phyloP scores from a whole-genome alignment of 2,113 vertebrate species.

The Acanthisitta chloris region DNA sequence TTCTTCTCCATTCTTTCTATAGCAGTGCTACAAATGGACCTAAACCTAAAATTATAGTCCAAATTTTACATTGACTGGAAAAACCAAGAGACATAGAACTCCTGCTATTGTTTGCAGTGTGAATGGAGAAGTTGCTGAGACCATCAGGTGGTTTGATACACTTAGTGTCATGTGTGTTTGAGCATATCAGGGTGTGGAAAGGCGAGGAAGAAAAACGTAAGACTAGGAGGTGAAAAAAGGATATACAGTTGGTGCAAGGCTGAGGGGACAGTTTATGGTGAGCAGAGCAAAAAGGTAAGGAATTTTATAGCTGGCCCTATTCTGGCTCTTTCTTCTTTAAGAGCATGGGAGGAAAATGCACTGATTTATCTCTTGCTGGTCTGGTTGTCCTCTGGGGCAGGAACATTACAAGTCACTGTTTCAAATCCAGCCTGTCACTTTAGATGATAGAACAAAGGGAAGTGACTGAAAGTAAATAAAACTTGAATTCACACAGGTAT shows the following conservation, averaged over 20 bases:
- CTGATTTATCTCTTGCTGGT: neutral
- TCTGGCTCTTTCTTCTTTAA: neutral
- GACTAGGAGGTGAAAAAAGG: neutral
- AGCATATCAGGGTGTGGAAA: neutral
- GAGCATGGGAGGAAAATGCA: neutral
- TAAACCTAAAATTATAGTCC: neutral
- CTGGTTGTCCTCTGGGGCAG: neutral
- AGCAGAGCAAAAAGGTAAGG: neutral
- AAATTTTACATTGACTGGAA: neutral
- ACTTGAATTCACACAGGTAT: slow-evolving; percentile 48
- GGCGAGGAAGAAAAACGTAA: neutral
- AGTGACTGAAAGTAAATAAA: slow-evolving; percentile 54
- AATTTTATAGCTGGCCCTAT: neutral
- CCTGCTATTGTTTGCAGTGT: neutral
- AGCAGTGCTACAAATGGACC: neutral
- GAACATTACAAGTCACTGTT: neutral
- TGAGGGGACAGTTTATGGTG: neutral
- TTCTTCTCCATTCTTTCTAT: neutral
- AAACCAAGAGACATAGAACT: neutral
- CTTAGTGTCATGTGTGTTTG: neutral
- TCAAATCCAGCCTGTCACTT: slow-evolving; percentile 35
- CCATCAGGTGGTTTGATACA: neutral
- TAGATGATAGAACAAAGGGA: slow-evolving; percentile 29
- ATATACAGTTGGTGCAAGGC: neutral
- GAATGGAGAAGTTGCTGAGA: neutral